Evolutionary conservation across 2,888 invertebrate species (phyloP).

Genomic region (Tinea pellionella): DNA sequence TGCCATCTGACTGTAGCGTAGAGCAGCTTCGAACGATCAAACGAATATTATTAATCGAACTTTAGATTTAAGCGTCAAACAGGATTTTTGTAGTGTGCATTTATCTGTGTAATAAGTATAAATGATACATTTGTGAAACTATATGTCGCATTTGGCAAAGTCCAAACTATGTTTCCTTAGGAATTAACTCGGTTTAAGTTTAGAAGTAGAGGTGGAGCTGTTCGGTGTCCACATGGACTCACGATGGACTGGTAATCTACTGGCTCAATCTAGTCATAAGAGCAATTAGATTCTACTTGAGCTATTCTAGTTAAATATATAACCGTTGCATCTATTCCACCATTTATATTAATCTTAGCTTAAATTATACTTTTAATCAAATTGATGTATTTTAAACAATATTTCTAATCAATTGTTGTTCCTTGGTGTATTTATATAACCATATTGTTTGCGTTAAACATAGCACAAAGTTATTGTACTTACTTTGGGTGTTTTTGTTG

Average conservation of each 20-base stretch:
- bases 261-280: slow-evolving; percentile 71
- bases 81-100: slow-evolving; percentile 34
- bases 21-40: slow-evolving; percentile 60
- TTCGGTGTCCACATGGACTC: slow-evolving; percentile 26
- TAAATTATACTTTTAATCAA: not conserved
- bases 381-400: not conserved
- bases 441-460: not conserved
- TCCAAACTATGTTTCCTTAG: not conserved
- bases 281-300: slow-evolving; percentile 36
- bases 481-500: not conserved
- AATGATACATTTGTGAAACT: not conserved
- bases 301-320: slow-evolving; percentile 5
- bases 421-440: not conserved
- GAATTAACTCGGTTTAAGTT: not conserved
- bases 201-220: not conserved
- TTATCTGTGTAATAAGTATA: slow-evolving; percentile 22
- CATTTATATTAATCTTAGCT: slow-evolving; percentile 5
- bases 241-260: slow-evolving; percentile 28
- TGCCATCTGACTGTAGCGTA: slow-evolving; percentile 59
- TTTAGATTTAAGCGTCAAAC: slow-evolving; percentile 48
- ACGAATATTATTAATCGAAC: slow-evolving; percentile 62
- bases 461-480: not conserved
- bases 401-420: not conserved
- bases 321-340: not conserved
- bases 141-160: slow-evolving; percentile 1